Conservation (phyloP, 2,113 vertebrate genomes). For the Prunella himalayana region DNA sequence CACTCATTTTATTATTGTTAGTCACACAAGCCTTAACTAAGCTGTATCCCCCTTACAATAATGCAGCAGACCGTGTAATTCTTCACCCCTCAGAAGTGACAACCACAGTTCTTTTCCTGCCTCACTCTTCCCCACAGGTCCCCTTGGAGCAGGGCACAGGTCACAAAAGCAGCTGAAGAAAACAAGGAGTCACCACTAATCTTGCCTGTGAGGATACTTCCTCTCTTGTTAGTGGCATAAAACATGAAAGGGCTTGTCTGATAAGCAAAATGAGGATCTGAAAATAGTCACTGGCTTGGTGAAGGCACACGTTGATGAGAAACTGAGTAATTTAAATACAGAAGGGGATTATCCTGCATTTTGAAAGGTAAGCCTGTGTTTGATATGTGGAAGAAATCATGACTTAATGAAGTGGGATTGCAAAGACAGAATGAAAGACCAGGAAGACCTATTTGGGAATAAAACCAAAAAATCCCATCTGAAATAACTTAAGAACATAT, state of each 20-base stretch:
- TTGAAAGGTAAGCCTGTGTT: neutral
- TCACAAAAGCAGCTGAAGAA: neutral
- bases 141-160: neutral
- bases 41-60: neutral
- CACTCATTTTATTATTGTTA: neutral
- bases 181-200: neutral
- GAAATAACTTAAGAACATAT: neutral
- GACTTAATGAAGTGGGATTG: neutral
- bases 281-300: neutral
- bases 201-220: neutral
- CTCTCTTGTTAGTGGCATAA: neutral
- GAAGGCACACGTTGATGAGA: neutral
- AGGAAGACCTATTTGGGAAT: neutral
- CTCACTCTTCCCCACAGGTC: neutral
- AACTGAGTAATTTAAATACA: neutral
- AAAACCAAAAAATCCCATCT: neutral
- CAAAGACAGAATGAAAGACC: neutral
- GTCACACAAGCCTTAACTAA: neutral
- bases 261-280: neutral
- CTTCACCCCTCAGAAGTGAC: neutral
- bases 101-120: neutral
- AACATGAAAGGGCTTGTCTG: neutral
- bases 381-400: neutral
- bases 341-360: neutral
- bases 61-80: neutral